Evolutionary conservation across 2,888 invertebrate genomes (phyloP).

Genomic region (Bombylius major): DNA sequence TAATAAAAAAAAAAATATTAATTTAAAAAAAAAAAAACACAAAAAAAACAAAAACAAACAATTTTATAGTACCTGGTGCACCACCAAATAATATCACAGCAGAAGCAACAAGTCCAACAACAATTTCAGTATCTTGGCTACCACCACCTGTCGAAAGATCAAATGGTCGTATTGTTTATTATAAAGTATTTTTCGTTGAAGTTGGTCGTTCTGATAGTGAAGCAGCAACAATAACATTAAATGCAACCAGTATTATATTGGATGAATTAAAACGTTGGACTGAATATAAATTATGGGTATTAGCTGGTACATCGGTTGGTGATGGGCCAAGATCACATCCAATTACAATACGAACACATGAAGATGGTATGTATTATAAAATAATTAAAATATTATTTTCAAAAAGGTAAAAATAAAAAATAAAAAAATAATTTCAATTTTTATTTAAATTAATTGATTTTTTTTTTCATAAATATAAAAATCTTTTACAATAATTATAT

Average conservation of each 20-base stretch:
- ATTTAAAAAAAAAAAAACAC: not conserved
- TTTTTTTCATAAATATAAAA: too few species aligned
- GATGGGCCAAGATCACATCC: slow-evolving; percentile 90
- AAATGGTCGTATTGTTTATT: slow-evolving; percentile 88
- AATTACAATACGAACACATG: slow-evolving; percentile 85
- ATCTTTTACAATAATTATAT: not conserved
- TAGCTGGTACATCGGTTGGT: slow-evolving; percentile 92
- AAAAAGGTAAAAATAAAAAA: not conserved
- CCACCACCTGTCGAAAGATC: slow-evolving; percentile 84
- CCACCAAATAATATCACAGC: slow-evolving; percentile 91
- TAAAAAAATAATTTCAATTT: not conserved
- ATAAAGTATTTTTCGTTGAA: slow-evolving; percentile 85
- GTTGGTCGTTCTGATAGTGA: slow-evolving; percentile 73
- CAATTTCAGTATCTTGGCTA: slow-evolving; percentile 81
- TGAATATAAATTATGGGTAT: slow-evolving; percentile 91
- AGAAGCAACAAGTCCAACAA: slow-evolving; percentile 75
- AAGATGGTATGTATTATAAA: slow-evolving; percentile 83
- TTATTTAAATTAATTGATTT: too few species aligned
- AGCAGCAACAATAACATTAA: slow-evolving; percentile 66
- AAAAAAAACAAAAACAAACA: slow-evolving; percentile 6
- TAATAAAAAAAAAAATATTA: not conserved
- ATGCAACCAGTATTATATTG: slow-evolving; percentile 66
- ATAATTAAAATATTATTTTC: slow-evolving; percentile 12
- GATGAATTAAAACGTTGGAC: slow-evolving; percentile 91
- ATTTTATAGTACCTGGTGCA: slow-evolving; percentile 79